Percentiles rank a stretch among this genome's conserved stretches.
These are phyloP conservation scores for Oligia fasciuncula DNA, from an alignment of 2,888 invertebrate species.

Conservation along the genomic window DNA sequence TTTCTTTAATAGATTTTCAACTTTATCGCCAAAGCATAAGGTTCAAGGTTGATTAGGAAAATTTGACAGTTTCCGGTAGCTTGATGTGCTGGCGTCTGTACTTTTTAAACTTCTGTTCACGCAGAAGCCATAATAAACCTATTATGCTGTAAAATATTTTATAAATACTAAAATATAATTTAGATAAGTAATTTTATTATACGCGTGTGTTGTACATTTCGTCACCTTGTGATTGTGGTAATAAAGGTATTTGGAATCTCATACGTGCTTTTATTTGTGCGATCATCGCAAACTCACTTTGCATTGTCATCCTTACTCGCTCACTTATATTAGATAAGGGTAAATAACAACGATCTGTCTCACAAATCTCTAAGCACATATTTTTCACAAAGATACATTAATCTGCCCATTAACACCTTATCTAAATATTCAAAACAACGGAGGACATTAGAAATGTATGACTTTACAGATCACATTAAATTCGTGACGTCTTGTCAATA, in stretches of 20 bases:
- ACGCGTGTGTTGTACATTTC: constrained; percentile 8
- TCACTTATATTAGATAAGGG: constrained; percentile 7
- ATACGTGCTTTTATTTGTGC: constrained; percentile 57
- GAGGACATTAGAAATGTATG: constrained; percentile 4
- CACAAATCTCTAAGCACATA: constrained; percentile 19
- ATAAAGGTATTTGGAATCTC: constrained; percentile 53
- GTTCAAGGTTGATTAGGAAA: too few species aligned
- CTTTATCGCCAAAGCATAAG: too few species aligned
- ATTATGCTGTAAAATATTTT: constrained; percentile 17
- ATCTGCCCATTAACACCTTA: constrained; percentile 4
- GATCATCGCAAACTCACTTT: constrained; percentile 26
- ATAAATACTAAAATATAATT: background rate
- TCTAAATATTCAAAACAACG: constrained; percentile 1
- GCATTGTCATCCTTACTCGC: constrained; percentile 34
- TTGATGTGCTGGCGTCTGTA: too few species aligned
- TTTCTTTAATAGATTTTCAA: too few species aligned
- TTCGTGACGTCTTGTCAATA: background rate
- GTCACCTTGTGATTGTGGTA: constrained; percentile 34
- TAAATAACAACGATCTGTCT: constrained; percentile 33
- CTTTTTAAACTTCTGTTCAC: background rate
- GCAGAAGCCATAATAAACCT: constrained; percentile 25
- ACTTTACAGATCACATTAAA: background rate
- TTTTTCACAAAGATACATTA: constrained; percentile 15
- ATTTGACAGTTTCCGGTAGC: too few species aligned
- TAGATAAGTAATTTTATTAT: constrained; percentile 27